Percentiles rank a stretch among this genome's conserved stretches.
These are phyloP conservation scores for Orchesella flavescens DNA, from an alignment of 2,888 invertebrate genomes.

Conservation along the genomic window DNA sequence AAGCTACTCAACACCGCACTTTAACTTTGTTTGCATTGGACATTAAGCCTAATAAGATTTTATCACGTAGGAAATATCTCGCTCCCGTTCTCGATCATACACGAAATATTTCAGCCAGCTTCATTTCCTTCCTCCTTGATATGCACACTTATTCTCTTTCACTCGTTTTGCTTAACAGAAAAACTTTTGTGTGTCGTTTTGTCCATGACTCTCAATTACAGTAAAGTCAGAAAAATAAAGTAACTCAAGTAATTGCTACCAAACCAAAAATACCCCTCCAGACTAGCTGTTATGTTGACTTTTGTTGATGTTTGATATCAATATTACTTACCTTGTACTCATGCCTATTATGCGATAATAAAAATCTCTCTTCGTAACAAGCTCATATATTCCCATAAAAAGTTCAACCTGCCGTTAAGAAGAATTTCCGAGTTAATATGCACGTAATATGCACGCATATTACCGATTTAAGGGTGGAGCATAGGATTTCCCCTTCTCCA, in stretches of 20 bases:
- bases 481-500: constrained; percentile 60
- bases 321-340: constrained; percentile 31
- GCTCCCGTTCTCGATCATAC: constrained; percentile 13
- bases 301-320: constrained; percentile 22
- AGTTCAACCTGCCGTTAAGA: constrained; percentile 13
- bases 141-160: neutral
- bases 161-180: too few relatives aligned
- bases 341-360: constrained; percentile 49
- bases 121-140: constrained; percentile 50
- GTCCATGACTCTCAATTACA: neutral
- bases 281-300: neutral
- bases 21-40: constrained; percentile 64
- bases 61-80: constrained; percentile 61
- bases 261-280: neutral
- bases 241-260: constrained; percentile 17
- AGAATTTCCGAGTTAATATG: constrained; percentile 25
- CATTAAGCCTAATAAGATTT: constrained; percentile 70
- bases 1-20: constrained; percentile 54
- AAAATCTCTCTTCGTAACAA: constrained; percentile 32
- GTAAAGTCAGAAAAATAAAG: neutral
- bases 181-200: too few relatives aligned
- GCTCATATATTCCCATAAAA: constrained; percentile 3
- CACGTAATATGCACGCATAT: constrained; percentile 62
- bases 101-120: constrained; percentile 12
- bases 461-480: constrained; percentile 68